phyloP scores from a whole-genome alignment of 2,113 vertebrate genomes.

The Emydocephalus ijimae region DNA sequence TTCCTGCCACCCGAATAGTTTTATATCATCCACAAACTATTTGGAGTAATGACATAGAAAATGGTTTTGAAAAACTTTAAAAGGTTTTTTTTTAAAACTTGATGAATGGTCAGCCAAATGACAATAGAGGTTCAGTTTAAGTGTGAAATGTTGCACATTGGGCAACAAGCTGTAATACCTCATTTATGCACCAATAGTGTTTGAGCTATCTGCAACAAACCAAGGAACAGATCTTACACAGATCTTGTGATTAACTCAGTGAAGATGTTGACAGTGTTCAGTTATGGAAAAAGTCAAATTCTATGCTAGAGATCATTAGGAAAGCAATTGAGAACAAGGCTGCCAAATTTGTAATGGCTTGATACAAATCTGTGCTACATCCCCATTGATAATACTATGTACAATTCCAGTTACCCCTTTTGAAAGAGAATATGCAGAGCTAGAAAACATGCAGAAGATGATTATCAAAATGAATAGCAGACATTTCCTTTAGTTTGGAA shows the following conservation, averaged over 20 bases:
- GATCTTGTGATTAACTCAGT: neutral
- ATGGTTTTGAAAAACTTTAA: neutral
- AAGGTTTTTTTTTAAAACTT: neutral
- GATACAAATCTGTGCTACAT: neutral
- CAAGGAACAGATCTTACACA: neutral
- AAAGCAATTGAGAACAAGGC: neutral
- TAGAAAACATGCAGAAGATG: neutral
- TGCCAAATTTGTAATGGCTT: neutral
- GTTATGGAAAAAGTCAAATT: neutral
- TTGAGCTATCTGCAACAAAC: neutral
- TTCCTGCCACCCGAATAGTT: too few species aligned
- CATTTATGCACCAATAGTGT: neutral
- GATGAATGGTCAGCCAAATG: neutral
- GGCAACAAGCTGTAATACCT: neutral
- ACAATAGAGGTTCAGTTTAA: neutral
- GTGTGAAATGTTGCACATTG: neutral
- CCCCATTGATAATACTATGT: neutral
- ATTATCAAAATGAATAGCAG: neutral
- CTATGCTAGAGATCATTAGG: neutral
- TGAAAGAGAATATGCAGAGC: neutral
- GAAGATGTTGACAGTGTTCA: neutral
- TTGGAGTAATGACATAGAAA: neutral
- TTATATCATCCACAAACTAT: neutral
- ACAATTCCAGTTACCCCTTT: neutral
- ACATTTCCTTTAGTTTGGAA: neutral